Base-by-base conservation (phyloP, 2,888 invertebrate genomes). In the Ornithoptera priamus region DNA sequence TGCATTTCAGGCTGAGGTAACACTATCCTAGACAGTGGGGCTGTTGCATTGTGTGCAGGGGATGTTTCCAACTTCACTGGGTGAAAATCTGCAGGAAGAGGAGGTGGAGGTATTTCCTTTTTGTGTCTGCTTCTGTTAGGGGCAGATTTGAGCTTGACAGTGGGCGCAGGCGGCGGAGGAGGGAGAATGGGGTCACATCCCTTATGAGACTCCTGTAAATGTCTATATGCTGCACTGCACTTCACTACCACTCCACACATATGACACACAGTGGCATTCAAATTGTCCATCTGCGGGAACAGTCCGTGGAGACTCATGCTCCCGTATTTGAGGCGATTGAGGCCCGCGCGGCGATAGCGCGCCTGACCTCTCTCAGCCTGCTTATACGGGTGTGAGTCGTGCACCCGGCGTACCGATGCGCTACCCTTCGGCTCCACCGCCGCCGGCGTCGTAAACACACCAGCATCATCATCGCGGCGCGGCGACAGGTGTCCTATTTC, bases 181-280 rank as follows among this genome's bases (percentile, higher is more conserved):
- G 92, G 93, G 70, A 88, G 84, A 50, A 91, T 84, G 22, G 91
- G 88, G 72, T 90, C 92, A 39, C 82, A 74, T 69, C 83, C 84
- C 4, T 86, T 83, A 82, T 94, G 94, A 72, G 93, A 92, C 78
- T 93, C 92, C 77, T 94, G 93, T 87, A 96, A 94, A 85, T 97
- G 97, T 82, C 95, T 94, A 79, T 94, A 94, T 67, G 96, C 94
- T 65, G 96, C 96, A 85, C 96, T 95, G 77, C 96, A 96, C 89
- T 96, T 96, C 77, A 97, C 94, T 81, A 95, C 94, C 75, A 95
- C 94, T 75, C 95, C 95, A 85, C 97, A 97, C 84, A 95, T 93
- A 86, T 96, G 95, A 87, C 97, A 97, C 77, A 96, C 94, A 72
- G 96, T 96, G 72, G 96, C 94, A 83, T 95, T 95, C 78, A 97